Percentiles rank a stretch among this genome's conserved stretches.
Conservation (phyloP, 2,888 invertebrate species). For the Dynastes maya region DNA sequence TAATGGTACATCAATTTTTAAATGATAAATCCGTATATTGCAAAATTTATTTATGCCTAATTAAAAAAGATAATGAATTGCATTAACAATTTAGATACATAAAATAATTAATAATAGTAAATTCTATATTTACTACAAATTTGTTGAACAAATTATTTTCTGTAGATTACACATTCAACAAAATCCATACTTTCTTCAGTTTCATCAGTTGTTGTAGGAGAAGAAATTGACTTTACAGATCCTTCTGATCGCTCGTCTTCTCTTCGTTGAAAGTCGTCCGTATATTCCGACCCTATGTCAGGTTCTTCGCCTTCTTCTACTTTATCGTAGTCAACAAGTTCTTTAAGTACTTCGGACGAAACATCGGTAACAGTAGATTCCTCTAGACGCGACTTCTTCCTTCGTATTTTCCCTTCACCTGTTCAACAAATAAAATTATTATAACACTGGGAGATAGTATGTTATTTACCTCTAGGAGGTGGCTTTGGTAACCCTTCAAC, state of each 20-base stretch:
- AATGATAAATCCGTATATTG: too few relatives aligned
- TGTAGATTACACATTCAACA: conserved; percentile 1
- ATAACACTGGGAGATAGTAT: neutral
- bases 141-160: conserved; percentile 5
- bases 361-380: neutral
- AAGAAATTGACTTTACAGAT: neutral
- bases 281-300: neutral
- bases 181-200: conserved; percentile 5
- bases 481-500: conserved; percentile 52
- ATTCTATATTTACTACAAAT: neutral
- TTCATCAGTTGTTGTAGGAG: neutral
- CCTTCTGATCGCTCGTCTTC: neutral
- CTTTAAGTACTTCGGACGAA: conserved; percentile 23
- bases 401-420: neutral
- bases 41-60: too few relatives aligned
- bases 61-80: neutral
- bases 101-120: neutral
- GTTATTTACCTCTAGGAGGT: conserved; percentile 9
- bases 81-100: conserved; percentile 3
- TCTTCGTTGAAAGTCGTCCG: neutral
- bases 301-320: neutral
- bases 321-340: conserved; percentile 25
- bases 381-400: neutral
- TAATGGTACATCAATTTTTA: too few relatives aligned
- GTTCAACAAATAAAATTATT: neutral